Evolutionary conservation across 1,140 invertebrate species (phyloP).

Genomic region (Panagrolaimus sp.): DNA sequence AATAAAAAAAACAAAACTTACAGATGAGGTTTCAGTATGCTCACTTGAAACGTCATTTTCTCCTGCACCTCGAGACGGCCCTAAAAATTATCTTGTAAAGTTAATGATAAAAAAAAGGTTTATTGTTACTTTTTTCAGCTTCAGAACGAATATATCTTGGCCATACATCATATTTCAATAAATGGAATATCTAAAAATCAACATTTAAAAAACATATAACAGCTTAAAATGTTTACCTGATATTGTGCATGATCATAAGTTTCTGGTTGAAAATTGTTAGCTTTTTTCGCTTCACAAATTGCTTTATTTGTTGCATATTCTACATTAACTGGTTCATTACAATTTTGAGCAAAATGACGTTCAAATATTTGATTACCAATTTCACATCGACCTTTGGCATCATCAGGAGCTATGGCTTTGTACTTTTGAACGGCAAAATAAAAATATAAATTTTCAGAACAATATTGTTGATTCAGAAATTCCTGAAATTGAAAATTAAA

Average conservation of each 20-base stretch:
- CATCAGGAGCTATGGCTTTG: neutral
- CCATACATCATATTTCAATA: constrained; percentile 9
- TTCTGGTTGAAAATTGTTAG: constrained; percentile 10
- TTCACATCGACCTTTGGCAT: neutral
- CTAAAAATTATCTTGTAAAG: neutral
- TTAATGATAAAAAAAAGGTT: neutral
- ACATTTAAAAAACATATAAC: too few species aligned
- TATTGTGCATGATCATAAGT: constrained; percentile 13
- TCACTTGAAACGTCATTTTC: constrained; percentile 10
- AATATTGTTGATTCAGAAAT: constrained; percentile 10
- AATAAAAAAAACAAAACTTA: constrained; percentile 12
- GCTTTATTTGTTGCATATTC: constrained; percentile 13
- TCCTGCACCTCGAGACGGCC: neutral
- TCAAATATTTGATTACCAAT: constrained; percentile 4
- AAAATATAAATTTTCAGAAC: constrained; percentile 7
- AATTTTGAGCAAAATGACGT: constrained; percentile 8
- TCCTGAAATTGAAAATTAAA: neutral
- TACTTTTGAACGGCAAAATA: constrained; percentile 1
- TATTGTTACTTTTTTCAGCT: neutral
- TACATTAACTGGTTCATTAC: constrained; percentile 10
- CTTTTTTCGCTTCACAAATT: neutral
- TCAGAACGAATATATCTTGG: constrained; percentile 5
- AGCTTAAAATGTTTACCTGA: neutral
- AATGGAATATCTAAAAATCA: neutral
- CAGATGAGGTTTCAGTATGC: constrained; percentile 9